Evolutionary conservation across 2,888 invertebrate genomes (phyloP), one percentile per base, ranked within the genome.

Genomic region (Pycnomerus fuliginosus): DNA sequence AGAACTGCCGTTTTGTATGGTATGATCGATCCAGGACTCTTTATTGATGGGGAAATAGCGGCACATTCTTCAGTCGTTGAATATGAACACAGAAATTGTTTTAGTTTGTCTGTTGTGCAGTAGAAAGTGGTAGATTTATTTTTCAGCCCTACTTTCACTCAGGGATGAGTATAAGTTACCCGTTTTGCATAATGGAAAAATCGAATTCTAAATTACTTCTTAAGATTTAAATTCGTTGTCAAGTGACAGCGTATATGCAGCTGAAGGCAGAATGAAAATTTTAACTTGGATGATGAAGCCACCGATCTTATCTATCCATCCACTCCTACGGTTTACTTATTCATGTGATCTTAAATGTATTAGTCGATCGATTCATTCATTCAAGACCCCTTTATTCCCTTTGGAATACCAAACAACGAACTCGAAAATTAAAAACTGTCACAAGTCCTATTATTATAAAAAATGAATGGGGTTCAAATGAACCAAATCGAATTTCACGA

Each of bases 281-380:
- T 12, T n/a, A 28, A 12, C 22, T 12, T 20, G 22, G 10, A 31
- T 16, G 20, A 31, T 31, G 23, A 33, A 33, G 23, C 33, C 33
- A 33, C 22, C 22, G 22, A 33, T n/a, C 33, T 33, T 33, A 14
- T 33, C 20, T 13, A 33, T 33, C 20, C 22, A 23, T 33, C n/a
- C n/a, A n/a, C n/a, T n/a, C n/a, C n/a, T n/a, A n/a, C n/a, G n/a
- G n/a, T n/a, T n/a, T 35, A 35, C 35, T 35, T 35, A 35, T 24
- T 35, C 25, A 35, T 35, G 24, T 35, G 16, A 25, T 35, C 13
- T 35, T 35, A 35, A 35, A 35, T 35, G 25, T 35, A 35, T 35
- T 35, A 35, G 35, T n/a, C 24, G 35, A 35, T 35, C 35, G 25
- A 35, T 25, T 35, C 35, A 10, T 33, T 33, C 14, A 33, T 33